A percentile compares a stretch with the other conserved stretches of the same genome.
Evolutionary conservation across 1,140 invertebrate species (phyloP).

Genomic region (Caenorhabditis briggsae): DNA sequence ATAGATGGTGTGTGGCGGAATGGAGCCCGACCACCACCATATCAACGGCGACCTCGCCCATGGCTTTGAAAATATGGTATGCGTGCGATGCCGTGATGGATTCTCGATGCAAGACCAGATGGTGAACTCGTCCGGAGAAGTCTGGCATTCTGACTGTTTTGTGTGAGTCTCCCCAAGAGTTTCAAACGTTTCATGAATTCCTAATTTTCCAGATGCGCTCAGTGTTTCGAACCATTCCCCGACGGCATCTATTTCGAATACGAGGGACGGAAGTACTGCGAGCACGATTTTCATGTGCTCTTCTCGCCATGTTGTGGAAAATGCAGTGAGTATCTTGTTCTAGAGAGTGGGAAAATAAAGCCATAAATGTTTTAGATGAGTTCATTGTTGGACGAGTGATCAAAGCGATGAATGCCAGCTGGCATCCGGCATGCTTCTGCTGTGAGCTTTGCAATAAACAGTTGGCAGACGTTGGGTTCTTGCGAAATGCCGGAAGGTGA

Average conservation of each 20-base stretch:
- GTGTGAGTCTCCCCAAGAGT: conserved; percentile 85
- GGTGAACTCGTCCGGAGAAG: conserved; percentile 96
- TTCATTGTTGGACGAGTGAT: conserved; percentile 86
- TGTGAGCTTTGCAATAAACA: conserved; percentile 92
- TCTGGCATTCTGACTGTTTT: conserved; percentile 99
- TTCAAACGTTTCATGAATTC: background rate
- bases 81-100: conserved; percentile 72
- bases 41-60: conserved; percentile 65
- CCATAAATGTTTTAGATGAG: conserved; percentile 69
- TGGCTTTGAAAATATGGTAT: conserved; percentile 66
- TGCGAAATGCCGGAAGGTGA: conserved; percentile 76
- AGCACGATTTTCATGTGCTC: conserved; percentile 92
- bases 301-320: conserved; percentile 91
- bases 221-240: conserved; percentile 97
- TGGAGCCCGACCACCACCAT: conserved; percentile 55
- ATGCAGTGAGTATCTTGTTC: conserved; percentile 84
- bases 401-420: conserved; percentile 98
- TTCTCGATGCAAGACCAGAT: conserved; percentile 88
- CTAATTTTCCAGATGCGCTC: conserved; percentile 86
- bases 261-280: conserved; percentile 98
- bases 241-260: conserved; percentile 99
- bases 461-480: conserved; percentile 93
- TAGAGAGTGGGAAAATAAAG: background rate
- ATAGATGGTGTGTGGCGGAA: conserved; percentile 62
- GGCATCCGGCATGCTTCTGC: conserved; percentile 97